phyloP scores from a whole-genome alignment of 2,113 vertebrate genomes.

The Rallus limicola region DNA sequence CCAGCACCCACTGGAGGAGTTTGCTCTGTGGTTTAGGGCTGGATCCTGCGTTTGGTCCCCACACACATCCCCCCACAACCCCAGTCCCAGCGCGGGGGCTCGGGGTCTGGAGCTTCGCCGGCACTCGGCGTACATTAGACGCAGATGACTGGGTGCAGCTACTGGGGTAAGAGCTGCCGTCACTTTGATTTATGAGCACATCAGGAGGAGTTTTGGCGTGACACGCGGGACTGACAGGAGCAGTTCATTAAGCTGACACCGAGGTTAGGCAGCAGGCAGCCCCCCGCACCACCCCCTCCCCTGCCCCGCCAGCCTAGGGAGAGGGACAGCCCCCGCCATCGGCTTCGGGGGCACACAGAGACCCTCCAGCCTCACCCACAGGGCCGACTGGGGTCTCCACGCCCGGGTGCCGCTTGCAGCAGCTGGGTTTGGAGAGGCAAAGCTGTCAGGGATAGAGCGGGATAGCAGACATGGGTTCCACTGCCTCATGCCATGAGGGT shows the following conservation, averaged over 20 bases:
- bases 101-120: conserved; percentile 72
- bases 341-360: background rate
- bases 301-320: background rate
- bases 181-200: conserved; percentile 97
- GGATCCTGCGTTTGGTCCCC: rapidly evolving
- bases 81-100: background rate
- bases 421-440: background rate
- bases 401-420: background rate
- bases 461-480: background rate
- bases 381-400: background rate
- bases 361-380: background rate
- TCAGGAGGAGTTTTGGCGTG: conserved; percentile 90
- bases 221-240: conserved; percentile 88
- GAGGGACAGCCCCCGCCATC: background rate
- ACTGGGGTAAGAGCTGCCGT: conserved; percentile 86
- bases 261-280: conserved; percentile 59
- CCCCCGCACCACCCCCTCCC: background rate
- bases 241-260: conserved; percentile 91
- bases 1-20: background rate
- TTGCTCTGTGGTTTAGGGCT: background rate
- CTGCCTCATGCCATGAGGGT: rapidly evolving
- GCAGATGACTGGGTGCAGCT: conserved; percentile 90
- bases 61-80: background rate
- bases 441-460: rapidly evolving
- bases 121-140: conserved; percentile 85